Base-by-base conservation (phyloP, 30 jellyfish, hydroid and myxozoan genomes). In the Rhopilema esculentum region DNA sequence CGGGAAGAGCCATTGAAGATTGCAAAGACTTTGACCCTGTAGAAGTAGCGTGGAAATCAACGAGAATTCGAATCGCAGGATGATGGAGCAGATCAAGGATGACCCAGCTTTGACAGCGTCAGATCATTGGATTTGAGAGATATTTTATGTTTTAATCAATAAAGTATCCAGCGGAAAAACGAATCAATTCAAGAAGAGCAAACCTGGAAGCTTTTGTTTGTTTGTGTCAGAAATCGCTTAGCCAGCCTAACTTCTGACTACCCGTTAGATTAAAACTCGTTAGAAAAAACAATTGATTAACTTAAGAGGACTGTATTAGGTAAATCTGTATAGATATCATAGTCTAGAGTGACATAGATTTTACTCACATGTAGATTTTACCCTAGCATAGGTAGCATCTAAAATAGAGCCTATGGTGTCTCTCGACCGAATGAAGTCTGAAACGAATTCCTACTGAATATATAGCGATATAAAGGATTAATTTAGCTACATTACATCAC, bases 121-220 rank as follows among this genome's bases (percentile, higher is more conserved):
- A 73, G 94, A 73, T 71, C 53, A 33, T 73, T 85, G 82, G 94
- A 29, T 21, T 72, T 81, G 73, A 7, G 89, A 72, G 17, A 27
- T 72, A 29, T 85, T 85, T 63, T 65, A 27, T 72, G 89, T 73
- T 30, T 89, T 82, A 28, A 52, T 66, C 0, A 89, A 85, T 75
- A 75, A 21, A 71, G 89, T 85, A 63, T 25, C 88, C 28, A 52
- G 22, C n/a, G 94, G 94, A 72, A 27, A 65, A n/a, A 67, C 22
- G 64, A 74, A 85, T 72, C 63, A 82, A 18, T 72, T 71, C 74
- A 64, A 57, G 67, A 66, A 73, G 61, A 72, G 88, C 89, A 48
- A 32, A 62, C 27, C 84, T 85, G 17, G 89, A 73, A 72, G 73
- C 94, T 51, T 73, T 85, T 71, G 26, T 70, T 6, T 49, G 57